Evolutionary conservation across 2,797 vertebrate species (phyloP).

Genomic region (Fratercula arctica): DNA sequence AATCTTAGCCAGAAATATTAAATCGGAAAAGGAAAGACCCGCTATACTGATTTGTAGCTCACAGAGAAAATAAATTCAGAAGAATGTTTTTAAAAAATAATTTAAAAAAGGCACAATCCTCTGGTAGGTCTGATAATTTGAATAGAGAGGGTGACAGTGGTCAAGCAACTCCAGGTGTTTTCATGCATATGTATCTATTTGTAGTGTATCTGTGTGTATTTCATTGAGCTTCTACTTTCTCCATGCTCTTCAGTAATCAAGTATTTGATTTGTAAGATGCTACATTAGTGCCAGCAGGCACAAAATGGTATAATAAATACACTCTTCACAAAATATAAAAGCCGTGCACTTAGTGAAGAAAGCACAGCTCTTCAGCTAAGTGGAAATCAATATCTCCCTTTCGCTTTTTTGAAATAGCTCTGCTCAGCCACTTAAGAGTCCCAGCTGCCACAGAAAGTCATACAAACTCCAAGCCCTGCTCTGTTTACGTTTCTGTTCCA

Average conservation of each 20-base stretch:
- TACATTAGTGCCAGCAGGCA: constrained; percentile 51
- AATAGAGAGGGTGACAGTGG: background rate
- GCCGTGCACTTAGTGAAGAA: background rate
- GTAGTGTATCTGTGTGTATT: background rate
- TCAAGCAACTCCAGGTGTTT: constrained; percentile 1
- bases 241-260: constrained; percentile 7
- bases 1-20: background rate
- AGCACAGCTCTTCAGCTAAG: background rate
- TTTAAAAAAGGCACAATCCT: background rate
- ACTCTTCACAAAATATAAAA: constrained; percentile 38
- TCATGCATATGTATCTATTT: background rate
- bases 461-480: constrained; percentile 14
- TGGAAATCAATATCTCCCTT: background rate
- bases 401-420: background rate
- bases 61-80: background rate
- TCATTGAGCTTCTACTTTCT: constrained; percentile 9
- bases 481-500: constrained; percentile 12
- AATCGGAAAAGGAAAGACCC: background rate
- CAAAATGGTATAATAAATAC: constrained; percentile 1
- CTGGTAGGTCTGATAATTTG: background rate
- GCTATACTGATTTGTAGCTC: background rate
- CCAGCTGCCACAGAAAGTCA: constrained; percentile 21
- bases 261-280: constrained; percentile 27
- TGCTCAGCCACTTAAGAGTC: background rate
- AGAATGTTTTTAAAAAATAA: background rate